Base-by-base conservation (phyloP, 2,113 vertebrate genomes). In the Cephalopterus ornatus region DNA sequence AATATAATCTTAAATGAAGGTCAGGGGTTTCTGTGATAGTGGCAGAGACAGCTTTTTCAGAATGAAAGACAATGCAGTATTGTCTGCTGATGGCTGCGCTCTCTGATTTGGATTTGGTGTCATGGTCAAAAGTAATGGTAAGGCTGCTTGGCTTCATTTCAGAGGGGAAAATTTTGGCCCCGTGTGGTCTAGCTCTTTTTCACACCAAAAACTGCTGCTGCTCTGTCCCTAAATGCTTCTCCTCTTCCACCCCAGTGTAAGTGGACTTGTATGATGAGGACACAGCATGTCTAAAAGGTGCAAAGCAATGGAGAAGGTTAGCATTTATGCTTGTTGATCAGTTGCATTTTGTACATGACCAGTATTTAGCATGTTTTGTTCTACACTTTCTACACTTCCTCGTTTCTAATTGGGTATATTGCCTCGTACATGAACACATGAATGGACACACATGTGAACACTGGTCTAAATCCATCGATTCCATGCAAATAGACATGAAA, bases 121-220 rank as follows among this genome's bases (percentile, higher is more conserved):
- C 2, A 0, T 24, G 42, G 39, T 47, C 85, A 62, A 70, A 84
- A 83, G 37, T 14, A 39, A 42, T 59, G 32, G 41, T 44, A 18
- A 76, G 67, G 33, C 58, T 73, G 44, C 49, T 74, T 76, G 71
- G n/a, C 41, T 32, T 85, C 20, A 1, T 5, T 5, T 73, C 49
- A 73, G 62, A 21, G 27, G 39, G 77, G n/a, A 66, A 56, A 42
- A 73, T 14, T 15, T 37, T 70, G 81, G 55, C 49, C 32, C 21
- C 0, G 0, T 4, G 12, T 1, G 5, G 42, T 50, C n/a, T 41
- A 66, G 30, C 62, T 83, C 12, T 65, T 20, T 46, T 88, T 56
- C 46, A 24, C 46, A 49, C 41, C 67, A 68, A 35, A 73, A 93
- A 24, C 21, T 55, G 66, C 70, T 77, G 56, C 84, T 78, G 33